Conservation (phyloP, 2,113 vertebrate species). For the Tyrannus savana region DNA sequence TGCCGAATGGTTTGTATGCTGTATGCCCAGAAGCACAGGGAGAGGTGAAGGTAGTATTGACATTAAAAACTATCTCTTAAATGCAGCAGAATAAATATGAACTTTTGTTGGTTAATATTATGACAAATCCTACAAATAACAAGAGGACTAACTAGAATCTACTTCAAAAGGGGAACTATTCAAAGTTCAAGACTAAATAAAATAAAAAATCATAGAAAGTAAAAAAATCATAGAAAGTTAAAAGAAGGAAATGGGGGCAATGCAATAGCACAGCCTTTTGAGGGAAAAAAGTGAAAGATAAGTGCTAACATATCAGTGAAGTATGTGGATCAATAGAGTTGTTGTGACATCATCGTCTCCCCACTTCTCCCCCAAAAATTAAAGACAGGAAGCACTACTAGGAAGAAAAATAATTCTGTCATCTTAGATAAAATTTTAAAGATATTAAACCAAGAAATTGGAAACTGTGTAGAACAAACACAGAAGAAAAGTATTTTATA, state of each 20-base stretch:
- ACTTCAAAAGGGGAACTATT: background rate
- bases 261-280: background rate
- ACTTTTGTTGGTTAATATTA: background rate
- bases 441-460: constrained; percentile 7
- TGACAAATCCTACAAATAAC: background rate
- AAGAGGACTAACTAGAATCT: background rate
- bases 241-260: background rate
- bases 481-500: background rate
- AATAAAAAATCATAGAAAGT: background rate
- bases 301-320: background rate
- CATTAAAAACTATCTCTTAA: background rate
- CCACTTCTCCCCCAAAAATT: background rate
- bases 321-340: background rate
- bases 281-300: background rate
- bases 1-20: background rate
- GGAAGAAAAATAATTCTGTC: background rate
- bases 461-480: background rate
- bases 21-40: background rate
- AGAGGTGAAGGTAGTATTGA: background rate
- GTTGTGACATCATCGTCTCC: background rate
- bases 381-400: background rate
- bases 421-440: background rate
- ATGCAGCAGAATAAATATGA: background rate
- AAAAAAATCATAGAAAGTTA: background rate
- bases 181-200: constrained; percentile 11